These are phyloP conservation scores for Priocnemis perturbator DNA, from an alignment of 2,888 invertebrate species.

Conservation along the genomic window DNA sequence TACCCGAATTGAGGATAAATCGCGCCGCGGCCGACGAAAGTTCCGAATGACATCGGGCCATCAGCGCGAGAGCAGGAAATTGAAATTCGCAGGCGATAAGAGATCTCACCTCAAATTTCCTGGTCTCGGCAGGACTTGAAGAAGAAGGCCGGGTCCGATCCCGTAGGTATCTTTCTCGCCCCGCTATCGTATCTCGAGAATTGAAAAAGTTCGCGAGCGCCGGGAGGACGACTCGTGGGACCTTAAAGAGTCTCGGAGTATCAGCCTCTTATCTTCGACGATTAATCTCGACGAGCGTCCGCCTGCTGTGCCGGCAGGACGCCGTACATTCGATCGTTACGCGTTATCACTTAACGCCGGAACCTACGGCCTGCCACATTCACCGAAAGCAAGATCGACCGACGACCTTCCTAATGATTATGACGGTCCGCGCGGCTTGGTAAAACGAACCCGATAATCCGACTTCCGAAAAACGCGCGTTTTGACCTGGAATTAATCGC, in stretches of 20 bases:
- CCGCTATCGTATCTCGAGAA: conserved; percentile 34
- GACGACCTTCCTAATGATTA: conserved; percentile 7
- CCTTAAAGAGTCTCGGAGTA: conserved; percentile 41
- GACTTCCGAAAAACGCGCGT: no score
- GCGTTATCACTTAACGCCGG: conserved; percentile 37
- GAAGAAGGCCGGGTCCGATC: conserved; percentile 15
- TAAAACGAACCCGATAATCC: neutral
- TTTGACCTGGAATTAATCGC: no score
- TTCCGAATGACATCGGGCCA: neutral
- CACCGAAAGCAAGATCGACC: no score
- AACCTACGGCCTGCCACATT: neutral
- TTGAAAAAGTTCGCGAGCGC: conserved; percentile 46
- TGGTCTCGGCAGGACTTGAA: neutral
- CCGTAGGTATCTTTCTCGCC: conserved; percentile 19
- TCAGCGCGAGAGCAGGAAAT: conserved; percentile 1
- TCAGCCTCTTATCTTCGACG: conserved; percentile 47
- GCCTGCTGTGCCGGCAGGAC: conserved; percentile 6
- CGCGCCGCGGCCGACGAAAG: no score
- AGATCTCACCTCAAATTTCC: conserved; percentile 4
- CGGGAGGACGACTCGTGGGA: conserved; percentile 20
- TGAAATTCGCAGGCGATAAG: conserved; percentile 14
- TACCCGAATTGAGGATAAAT: no score
- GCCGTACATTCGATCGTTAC: conserved; percentile 26
- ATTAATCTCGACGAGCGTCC: conserved; percentile 42
- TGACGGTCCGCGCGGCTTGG: conserved; percentile 7